These are phyloP conservation scores for Mythimna impura DNA, from an alignment of 2,888 invertebrate genomes.

Conservation along the genomic window DNA sequence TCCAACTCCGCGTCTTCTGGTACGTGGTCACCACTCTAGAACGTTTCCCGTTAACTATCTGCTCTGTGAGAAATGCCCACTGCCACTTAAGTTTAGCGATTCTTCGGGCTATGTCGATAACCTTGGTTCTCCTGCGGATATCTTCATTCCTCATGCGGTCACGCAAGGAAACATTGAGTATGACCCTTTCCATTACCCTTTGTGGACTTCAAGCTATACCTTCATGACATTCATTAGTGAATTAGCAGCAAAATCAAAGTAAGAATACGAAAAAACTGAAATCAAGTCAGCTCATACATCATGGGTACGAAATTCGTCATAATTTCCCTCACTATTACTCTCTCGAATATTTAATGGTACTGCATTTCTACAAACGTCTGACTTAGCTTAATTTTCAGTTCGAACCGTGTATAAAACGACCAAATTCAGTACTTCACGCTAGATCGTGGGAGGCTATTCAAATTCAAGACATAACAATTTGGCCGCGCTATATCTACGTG, in stretches of 20 bases:
- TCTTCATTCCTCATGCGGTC: no score
- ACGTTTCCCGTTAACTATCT: no score
- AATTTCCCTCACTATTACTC: constrained; percentile 60
- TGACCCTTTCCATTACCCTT: no score
- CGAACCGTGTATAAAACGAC: constrained; percentile 45
- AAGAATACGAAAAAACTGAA: constrained; percentile 42
- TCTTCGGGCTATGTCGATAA: no score
- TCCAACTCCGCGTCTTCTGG: no score
- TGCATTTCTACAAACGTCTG: constrained; percentile 59
- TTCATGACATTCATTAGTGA: background rate
- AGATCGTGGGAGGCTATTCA: constrained; percentile 1
- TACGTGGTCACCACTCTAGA: no score
- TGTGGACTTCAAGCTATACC: no score
- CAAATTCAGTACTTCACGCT: constrained; percentile 31
- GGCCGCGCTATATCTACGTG: constrained; percentile 22
- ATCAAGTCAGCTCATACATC: constrained; percentile 49
- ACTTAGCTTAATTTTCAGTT: constrained; percentile 67
- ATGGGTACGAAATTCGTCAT: constrained; percentile 47
- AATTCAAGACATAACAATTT: constrained; percentile 35
- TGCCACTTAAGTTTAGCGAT: no score
- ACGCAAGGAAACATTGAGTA: no score
- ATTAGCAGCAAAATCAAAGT: constrained; percentile 10
- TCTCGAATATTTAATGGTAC: constrained; percentile 67
- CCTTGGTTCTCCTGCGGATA: no score
- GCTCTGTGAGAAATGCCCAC: no score